phyloP scores from a whole-genome alignment of 2,797 vertebrate genomes.

The Trichosurus vulpecula region DNA sequence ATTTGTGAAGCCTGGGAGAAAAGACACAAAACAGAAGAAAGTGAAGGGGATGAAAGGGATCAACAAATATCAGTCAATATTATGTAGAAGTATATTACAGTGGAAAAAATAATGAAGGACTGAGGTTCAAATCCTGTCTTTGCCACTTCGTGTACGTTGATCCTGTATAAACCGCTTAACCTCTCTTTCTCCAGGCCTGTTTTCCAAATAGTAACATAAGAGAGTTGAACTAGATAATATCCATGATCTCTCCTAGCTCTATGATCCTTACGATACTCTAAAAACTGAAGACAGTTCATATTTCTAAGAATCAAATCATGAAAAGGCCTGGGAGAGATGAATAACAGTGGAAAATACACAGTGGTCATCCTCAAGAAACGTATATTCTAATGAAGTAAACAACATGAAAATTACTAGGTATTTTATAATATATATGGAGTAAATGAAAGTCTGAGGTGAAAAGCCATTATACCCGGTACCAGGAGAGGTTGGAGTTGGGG shows the following conservation, averaged over 20 bases:
- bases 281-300: not conserved
- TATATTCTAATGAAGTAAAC: not conserved
- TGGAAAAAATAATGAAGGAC: not conserved
- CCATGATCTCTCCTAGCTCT: not conserved
- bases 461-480: not conserved
- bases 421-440: not conserved
- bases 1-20: fast-evolving
- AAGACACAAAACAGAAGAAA: not conserved
- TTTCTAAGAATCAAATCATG: not conserved
- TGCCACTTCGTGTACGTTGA: not conserved
- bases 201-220: not conserved
- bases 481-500: not conserved
- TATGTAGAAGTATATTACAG: not conserved
- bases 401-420: not conserved
- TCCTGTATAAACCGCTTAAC: not conserved
- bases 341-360: no score
- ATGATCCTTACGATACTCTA: not conserved
- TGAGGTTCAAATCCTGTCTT: not conserved
- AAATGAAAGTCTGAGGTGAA: not conserved
- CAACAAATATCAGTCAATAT: not conserved
- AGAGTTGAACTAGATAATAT: not conserved
- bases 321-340: not conserved
- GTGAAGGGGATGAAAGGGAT: not conserved
- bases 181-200: not conserved
- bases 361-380: not conserved